Evolutionary conservation across 2,888 invertebrate genomes (phyloP).

Genomic region (Drosophila eohydei): DNA sequence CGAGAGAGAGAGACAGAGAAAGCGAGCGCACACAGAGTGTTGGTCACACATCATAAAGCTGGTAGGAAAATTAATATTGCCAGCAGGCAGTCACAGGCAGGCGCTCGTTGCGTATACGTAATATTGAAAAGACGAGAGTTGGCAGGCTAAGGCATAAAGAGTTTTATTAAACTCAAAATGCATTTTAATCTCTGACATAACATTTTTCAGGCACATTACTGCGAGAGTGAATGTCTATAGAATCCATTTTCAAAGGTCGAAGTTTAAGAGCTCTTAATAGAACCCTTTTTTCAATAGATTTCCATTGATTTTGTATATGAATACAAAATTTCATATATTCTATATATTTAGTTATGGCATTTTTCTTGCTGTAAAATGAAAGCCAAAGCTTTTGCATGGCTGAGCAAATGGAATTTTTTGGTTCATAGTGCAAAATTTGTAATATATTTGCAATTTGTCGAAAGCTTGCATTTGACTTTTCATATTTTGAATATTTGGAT

Average conservation of each 20-base stretch:
- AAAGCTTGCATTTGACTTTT: background rate
- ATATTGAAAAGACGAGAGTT: conserved; percentile 54
- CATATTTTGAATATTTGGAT: background rate
- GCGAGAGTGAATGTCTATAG: background rate
- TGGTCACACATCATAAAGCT: conserved; percentile 70
- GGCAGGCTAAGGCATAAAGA: conserved; percentile 31
- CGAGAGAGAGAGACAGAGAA: background rate
- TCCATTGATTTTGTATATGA: background rate
- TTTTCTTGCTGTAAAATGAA: background rate
- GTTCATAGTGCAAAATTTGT: background rate
- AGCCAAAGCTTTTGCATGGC: background rate
- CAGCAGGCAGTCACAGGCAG: conserved; percentile 55
- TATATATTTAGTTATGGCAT: background rate
- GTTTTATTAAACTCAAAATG: conserved; percentile 47
- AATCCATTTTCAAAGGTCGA: conserved; percentile 11
- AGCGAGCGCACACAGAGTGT: background rate
- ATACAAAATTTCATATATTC: background rate
- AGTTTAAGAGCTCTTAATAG: conserved; percentile 18
- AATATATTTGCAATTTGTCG: background rate
- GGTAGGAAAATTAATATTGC: conserved; percentile 65
- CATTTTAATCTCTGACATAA: conserved; percentile 41
- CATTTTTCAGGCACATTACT: conserved; percentile 31
- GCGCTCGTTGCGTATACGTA: conserved; percentile 60
- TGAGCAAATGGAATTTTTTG: background rate
- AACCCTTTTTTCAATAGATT: conserved; percentile 26